Evolutionary conservation across 2,888 invertebrate species (phyloP).

Genomic region (Melinopterus prodromus): DNA sequence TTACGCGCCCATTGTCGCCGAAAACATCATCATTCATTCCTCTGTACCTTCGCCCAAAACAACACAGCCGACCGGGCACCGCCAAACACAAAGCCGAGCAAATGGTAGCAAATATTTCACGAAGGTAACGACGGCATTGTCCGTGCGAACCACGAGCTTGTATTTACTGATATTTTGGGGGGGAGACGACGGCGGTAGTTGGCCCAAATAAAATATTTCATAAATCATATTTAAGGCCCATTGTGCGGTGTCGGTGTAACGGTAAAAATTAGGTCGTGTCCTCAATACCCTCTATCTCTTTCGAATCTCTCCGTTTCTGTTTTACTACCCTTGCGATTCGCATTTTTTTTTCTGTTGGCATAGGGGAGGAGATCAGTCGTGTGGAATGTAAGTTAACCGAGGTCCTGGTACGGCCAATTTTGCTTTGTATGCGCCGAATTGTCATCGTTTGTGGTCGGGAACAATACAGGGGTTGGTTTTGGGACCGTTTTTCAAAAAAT

Average conservation of each 20-base stretch:
- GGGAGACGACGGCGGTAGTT: slow-evolving; percentile 47
- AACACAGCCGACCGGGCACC: neutral
- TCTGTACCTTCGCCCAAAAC: neutral
- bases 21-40: neutral
- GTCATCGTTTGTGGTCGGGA: slow-evolving; percentile 39
- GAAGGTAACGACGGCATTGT: slow-evolving; percentile 22
- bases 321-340: slow-evolving; percentile 35
- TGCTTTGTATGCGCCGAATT: neutral
- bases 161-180: slow-evolving; percentile 57
- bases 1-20: neutral
- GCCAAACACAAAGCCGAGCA: slow-evolving; percentile 11
- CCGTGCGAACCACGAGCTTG: slow-evolving; percentile 32
- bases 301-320: too few relatives aligned
- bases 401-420: slow-evolving; percentile 40
- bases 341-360: slow-evolving; percentile 39
- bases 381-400: slow-evolving; percentile 44
- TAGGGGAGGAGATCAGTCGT: slow-evolving; percentile 38
- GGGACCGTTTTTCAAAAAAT: slow-evolving; percentile 27
- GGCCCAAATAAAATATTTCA: slow-evolving; percentile 60
- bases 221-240: slow-evolving; percentile 61
- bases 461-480: slow-evolving; percentile 34
- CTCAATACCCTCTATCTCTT: neutral
- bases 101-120: slow-evolving; percentile 27
- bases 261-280: slow-evolving; percentile 54
- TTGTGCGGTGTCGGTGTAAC: slow-evolving; percentile 54